phyloP scores from a whole-genome alignment of 2,888 invertebrate species.

The Ophion costatus region DNA sequence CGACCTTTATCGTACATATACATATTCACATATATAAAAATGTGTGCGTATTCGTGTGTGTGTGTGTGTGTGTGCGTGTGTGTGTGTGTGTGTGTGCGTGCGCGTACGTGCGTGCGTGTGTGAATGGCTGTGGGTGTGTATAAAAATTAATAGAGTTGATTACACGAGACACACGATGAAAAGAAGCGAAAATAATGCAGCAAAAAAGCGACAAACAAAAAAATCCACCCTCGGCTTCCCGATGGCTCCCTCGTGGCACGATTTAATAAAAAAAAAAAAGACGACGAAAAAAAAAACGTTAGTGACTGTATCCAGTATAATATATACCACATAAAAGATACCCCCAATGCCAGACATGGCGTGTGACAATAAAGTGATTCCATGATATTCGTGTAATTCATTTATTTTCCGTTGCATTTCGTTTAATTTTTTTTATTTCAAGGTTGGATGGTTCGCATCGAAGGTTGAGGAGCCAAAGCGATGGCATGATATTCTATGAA shows the following conservation, averaged over 20 bases:
- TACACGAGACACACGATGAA: slow-evolving; percentile 19
- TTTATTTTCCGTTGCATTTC: slow-evolving; percentile 29
- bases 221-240: slow-evolving; percentile 63
- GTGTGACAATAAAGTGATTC: slow-evolving; percentile 83
- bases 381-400: slow-evolving; percentile 75
- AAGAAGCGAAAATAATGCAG: slow-evolving; percentile 36
- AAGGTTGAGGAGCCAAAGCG: not conserved
- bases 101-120: too few species aligned
- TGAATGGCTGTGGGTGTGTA: slow-evolving; percentile 11
- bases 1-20: slow-evolving; percentile 56
- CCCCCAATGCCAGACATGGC: slow-evolving; percentile 82
- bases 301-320: slow-evolving; percentile 82
- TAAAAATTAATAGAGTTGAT: slow-evolving; percentile 57
- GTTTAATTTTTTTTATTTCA: not conserved
- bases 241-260: slow-evolving; percentile 70
- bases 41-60: too few species aligned
- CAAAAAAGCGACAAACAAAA: not conserved
- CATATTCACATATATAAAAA: too few species aligned
- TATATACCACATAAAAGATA: slow-evolving; percentile 81
- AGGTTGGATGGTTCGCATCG: not conserved
- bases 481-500: not conserved
- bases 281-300: slow-evolving; percentile 73
- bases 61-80: not conserved
- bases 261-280: slow-evolving; percentile 73
- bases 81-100: slow-evolving; percentile 14